Evolutionary conservation across 2,888 invertebrate genomes (phyloP), one percentile per base, ranked within the genome.

Genomic region (Dicycla oo): DNA sequence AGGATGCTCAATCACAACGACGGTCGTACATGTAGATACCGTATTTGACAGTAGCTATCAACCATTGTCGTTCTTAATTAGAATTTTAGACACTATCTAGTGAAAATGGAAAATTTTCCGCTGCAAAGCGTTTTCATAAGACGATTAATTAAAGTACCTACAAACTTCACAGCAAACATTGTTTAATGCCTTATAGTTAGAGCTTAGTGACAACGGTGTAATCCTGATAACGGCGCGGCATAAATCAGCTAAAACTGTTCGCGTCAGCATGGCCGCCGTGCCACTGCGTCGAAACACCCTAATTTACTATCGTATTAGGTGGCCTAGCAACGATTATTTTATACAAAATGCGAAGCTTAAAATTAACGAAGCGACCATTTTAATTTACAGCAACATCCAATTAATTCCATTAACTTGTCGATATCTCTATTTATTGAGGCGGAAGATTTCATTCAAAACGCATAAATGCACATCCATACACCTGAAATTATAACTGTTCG

Each of bases 251-350:
- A 88, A 88, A 82, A 86, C 88, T 81, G 85, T 85, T 86, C 81
- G 83, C 88, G 89, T 91, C 91, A 91, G 89, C 89, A 83, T 87
- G 84, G 85, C 85, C 71, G 83, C 86, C 86, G 86, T 86, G 86
- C 88, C 89, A 88, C 85, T 84, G 86, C 83, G 85, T 78, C 87
- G 84, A 89, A 92, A 93, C 91, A 93, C 93, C 91, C 93, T 93
- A 93, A 94, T 94, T 94, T 94, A 94, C 89, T 93, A 92, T 89
- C 89, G 92, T 87, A 92, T 93, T 94, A 94, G 90, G 87, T 86
- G 81, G 84, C 88, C 88, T 81, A 80, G 72, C 87, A 81, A 82
- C 88, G 86, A 88, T 88, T 88, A 90, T 92, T 93, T 92, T 91
- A 90, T 86, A 90, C 91, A 88, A 91, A 92, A 92, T 89, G 86